Evolutionary conservation across 1,140 invertebrate species (phyloP), one percentile per base, ranked within the genome.

Genomic region (Antheraea mylitta): DNA sequence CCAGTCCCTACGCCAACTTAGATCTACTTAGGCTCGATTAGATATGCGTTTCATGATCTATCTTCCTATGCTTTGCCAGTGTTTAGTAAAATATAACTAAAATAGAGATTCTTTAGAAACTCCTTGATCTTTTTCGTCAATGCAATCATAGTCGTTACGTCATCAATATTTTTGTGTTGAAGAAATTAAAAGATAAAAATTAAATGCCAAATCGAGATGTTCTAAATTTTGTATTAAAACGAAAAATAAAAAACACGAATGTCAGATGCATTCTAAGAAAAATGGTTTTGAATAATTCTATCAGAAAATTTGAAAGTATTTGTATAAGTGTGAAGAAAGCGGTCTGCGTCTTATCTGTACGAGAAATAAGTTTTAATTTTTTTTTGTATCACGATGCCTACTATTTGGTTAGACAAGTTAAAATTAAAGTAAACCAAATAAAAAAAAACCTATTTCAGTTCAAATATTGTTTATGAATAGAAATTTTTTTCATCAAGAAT

Each of bases 61-160:
- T n/a, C 69, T 58, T 71, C 80, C 76, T 74, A 82, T 75, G 75
- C 30, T 36, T 37, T 36, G 18, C 30, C 13, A 37, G 61, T 8
- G 3, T 63, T 63, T 37, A 30, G 18, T n/a, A 37, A 37, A 63
- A 37, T 37, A 37, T 42, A 63, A 22, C 16, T 2, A 16, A 53
- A 10, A 6, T 53, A 53, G 45, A 53, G 45, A 53, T 53, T 16
- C 38, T 7, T 42, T 42, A 42, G 38, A 2, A 42, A 8, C 38
- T 42, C 38, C 9, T 53, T 53, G 6, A 16, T 53, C 13, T 53
- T 13, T 16, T 53, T 16, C 11, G 0, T 16, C 1, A 11, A 13
- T 53, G 16, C 1, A 53, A 13, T 16, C 16, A 16, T 53, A 30
- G 22, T 30, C 22, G 45, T 16, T 53, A 16, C 9, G 9, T 13